These are phyloP conservation scores for Dicyrtomina minuta DNA, from an alignment of 2,888 invertebrate genomes.

Conservation along the genomic window DNA sequence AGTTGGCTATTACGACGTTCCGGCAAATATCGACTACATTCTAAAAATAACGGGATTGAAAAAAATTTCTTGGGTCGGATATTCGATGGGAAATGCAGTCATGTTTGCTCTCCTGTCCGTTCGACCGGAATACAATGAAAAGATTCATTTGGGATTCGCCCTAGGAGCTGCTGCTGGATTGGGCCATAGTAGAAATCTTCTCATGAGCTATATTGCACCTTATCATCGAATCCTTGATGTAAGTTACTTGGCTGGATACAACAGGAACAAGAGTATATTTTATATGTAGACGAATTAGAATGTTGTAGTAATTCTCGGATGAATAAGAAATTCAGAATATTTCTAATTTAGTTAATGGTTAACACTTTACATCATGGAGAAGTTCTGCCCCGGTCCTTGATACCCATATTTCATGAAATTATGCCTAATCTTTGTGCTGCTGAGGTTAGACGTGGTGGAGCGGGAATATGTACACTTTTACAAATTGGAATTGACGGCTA, in stretches of 20 bases:
- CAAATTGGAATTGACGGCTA: constrained; percentile 25
- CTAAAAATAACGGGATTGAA: constrained; percentile 57
- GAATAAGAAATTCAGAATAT: no score
- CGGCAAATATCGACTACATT: constrained; percentile 62
- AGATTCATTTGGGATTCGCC: constrained; percentile 19
- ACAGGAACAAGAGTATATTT: no score
- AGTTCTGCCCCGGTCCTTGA: constrained; percentile 14
- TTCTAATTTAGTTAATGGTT: constrained; percentile 11
- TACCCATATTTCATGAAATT: constrained; percentile 13
- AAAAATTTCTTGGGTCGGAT: constrained; percentile 62
- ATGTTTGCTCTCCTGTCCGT: constrained; percentile 57
- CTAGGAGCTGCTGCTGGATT: constrained; percentile 1
- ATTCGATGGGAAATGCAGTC: constrained; percentile 62
- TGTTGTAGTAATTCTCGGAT: no score
- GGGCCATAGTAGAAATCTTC: not conserved
- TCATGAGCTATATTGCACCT: not conserved
- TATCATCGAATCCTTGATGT: not conserved
- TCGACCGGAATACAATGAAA: constrained; percentile 29
- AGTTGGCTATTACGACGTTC: constrained; percentile 60
- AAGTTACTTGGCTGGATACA: no score
- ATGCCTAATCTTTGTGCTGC: constrained; percentile 22
- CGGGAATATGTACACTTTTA: constrained; percentile 19
- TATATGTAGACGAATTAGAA: no score
- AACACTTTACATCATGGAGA: constrained; percentile 17
- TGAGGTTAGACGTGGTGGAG: constrained; percentile 9